Evolutionary conservation across 2,113 vertebrate species (phyloP), one percentile per base, ranked within the genome.

Genomic region (Amia ocellicauda): DNA sequence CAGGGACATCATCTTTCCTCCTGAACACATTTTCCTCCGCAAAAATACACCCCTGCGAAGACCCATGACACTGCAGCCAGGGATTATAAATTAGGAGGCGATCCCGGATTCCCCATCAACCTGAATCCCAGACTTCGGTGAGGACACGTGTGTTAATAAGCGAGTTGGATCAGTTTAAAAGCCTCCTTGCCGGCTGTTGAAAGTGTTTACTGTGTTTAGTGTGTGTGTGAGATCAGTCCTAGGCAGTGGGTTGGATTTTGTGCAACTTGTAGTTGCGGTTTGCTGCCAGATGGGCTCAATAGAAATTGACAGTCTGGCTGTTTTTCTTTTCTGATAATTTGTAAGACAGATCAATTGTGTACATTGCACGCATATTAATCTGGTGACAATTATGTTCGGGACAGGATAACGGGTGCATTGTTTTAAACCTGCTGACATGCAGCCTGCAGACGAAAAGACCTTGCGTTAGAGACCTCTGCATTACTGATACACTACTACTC

Each of bases 1-100:
- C 60, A 68, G 79, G 74, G 70, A 80, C 69, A 79, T 77, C 70
- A 84, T 74, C 80, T 66, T 63, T 64, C 31, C 51, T 66, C 58
- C 28, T 53, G 24, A 20, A 49, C 67, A 42, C 62, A 41, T 40
- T 64, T 65, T 64, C 50, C 20, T 49, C 47, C 66, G 42, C 17
- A 54, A 71, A 77, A 73, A 69, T 70, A 67, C 74, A 67, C 78
- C 62, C 71, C 41, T 28, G 22, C 20, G 13, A 43, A 31, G 50
- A 55, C 50, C 27, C 49, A 89, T 91, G 89, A 82, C 78, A 72
- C 71, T 69, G 81, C 59, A 43, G 53, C 29, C 23, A 51, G 57
- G 77, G 78, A 63, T 78, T 73, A 89, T 74, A 85, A 52, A 58
- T 41, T 55, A 63, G 70, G 76, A 62, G 73, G 73, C 64, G 69